These are phyloP conservation scores for Maniola jurtina DNA, from an alignment of 1,140 invertebrate species.

Conservation along the genomic window DNA sequence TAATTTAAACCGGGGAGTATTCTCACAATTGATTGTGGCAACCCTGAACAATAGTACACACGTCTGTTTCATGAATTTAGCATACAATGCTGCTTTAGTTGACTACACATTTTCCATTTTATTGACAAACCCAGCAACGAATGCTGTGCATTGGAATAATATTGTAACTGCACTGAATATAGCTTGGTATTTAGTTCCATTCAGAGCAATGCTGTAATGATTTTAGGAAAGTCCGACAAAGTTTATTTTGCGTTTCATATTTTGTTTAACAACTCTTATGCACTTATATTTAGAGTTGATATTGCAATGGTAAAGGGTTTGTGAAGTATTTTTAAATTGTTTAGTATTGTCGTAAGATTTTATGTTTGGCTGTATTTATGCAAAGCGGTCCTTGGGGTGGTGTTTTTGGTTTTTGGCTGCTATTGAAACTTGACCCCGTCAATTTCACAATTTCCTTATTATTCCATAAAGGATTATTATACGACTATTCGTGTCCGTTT, in stretches of 20 bases:
- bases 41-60: slow-evolving; percentile 5
- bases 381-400: slow-evolving; percentile 67
- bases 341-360: slow-evolving; percentile 69
- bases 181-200: slow-evolving; percentile 23
- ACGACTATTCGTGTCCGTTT: slow-evolving; percentile 31
- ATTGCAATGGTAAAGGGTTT: slow-evolving; percentile 19
- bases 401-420: slow-evolving; percentile 66
- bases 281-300: slow-evolving; percentile 16
- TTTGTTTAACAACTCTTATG: slow-evolving; percentile 22
- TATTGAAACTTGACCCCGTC: slow-evolving; percentile 67
- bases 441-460: slow-evolving; percentile 49
- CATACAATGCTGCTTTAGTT: slow-evolving; percentile 32
- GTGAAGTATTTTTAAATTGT: slow-evolving; percentile 36
- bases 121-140: slow-evolving; percentile 21
- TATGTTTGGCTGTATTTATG: slow-evolving; percentile 68
- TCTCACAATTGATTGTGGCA: slow-evolving; percentile 47
- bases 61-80: too few species aligned
- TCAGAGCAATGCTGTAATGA: slow-evolving; percentile 55
- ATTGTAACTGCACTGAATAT: not conserved
- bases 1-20: slow-evolving; percentile 69
- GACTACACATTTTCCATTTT: not conserved
- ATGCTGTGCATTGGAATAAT: not conserved
- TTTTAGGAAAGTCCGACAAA: slow-evolving; percentile 59
- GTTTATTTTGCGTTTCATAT: slow-evolving; percentile 28
- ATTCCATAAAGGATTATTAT: slow-evolving; percentile 46